Evolutionary conservation across 2,888 invertebrate species (phyloP), one percentile per base, ranked within the genome.

Genomic region (Latrodectus elegans): DNA sequence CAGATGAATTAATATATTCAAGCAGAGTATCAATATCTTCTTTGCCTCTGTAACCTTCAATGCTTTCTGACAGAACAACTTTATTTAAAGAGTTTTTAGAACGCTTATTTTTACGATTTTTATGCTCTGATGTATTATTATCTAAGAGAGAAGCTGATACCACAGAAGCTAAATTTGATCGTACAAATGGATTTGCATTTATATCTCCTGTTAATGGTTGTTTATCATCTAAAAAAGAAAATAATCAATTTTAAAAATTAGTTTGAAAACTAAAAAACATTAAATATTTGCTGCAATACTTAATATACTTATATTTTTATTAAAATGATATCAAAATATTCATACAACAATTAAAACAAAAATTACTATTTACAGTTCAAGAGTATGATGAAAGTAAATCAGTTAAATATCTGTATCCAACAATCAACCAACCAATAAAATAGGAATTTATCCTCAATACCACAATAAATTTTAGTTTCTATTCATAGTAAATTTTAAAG

Each of bases 41-140:
- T 91, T 95, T 94, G 88, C 96, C 95, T 88, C 96, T 94, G 93
- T 96, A 96, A 12, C 97, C 97, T 91, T 95, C 95, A 88, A 96
- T 95, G 90, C 94, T 94, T 91, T 94, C 93, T 0, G 94, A 90
- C 75, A 91, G 88, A 22, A 90, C 90, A 17, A 89, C 85, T 74
- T 90, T 90, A 73, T 89, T 88, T 17, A 74, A 71, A 70, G 88
- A 72, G 60, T 86, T 84, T 49, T 81, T 81, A 11, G 53, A n/a
- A 0, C 88, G 72, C 22, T 89, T 89, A 26, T 83, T 81, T 60
- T 89, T 89, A 9, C 89, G 81, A 49, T 83, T 81, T 52, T 89
- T 86, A 65, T 17, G 75, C 51, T 89, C 89, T 14, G 83, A 68
- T 10, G 65, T n/a, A 14, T 51, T 53, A 22, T 83, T 75, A 49